Conservation (phyloP, 2,888 invertebrate species). For the Boloria selene region DNA sequence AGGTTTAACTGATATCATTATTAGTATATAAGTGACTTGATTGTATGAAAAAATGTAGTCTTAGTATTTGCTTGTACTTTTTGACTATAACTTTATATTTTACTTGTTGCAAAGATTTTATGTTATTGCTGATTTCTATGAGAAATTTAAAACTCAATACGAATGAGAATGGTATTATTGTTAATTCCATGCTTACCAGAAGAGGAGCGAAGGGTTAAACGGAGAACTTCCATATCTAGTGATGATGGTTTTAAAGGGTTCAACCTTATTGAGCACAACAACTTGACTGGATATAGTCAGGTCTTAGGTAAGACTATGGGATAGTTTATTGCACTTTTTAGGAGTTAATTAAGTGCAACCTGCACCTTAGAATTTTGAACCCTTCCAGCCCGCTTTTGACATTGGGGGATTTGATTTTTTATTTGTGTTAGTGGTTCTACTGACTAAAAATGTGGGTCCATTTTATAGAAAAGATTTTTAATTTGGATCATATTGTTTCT, state of each 20-base stretch:
- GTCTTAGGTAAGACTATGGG: constrained; percentile 58
- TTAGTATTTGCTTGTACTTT: too few relatives aligned
- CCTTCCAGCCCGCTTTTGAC: background rate
- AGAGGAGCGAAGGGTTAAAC: constrained; percentile 57
- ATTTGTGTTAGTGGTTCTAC: background rate
- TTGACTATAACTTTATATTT: too few relatives aligned
- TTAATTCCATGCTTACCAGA: constrained; percentile 43
- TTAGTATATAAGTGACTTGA: too few relatives aligned
- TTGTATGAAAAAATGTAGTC: too few relatives aligned
- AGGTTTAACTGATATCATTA: too few relatives aligned
- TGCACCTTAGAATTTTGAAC: background rate
- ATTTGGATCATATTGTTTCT: too few relatives aligned
- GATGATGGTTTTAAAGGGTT: constrained; percentile 68
- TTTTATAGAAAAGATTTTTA: background rate
- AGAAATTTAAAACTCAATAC: background rate
- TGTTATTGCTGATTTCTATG: background rate
- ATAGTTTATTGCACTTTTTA: constrained; percentile 4
- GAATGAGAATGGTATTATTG: constrained; percentile 22
- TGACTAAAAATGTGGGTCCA: background rate
- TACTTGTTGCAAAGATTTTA: too few relatives aligned
- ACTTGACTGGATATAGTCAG: constrained; percentile 55
- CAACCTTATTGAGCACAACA: constrained; percentile 50
- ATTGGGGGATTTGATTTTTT: background rate
- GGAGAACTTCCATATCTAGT: constrained; percentile 67
- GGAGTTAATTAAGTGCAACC: background rate